Percentiles rank a stretch among this genome's conserved stretches.
These are phyloP conservation scores for Tribolium castaneum DNA, from an alignment of 1,140 invertebrate genomes.

Conservation along the genomic window DNA sequence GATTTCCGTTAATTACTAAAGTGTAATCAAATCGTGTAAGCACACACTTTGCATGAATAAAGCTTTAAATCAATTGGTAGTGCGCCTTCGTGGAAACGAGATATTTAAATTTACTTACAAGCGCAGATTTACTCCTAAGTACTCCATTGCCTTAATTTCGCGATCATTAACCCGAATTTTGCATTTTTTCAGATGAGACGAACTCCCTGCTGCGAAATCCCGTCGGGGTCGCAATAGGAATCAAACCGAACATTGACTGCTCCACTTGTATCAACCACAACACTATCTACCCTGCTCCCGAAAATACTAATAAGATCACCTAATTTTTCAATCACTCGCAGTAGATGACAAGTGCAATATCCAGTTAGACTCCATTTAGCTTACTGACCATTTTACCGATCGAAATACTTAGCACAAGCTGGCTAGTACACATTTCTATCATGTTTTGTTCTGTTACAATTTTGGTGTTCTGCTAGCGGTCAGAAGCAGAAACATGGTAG, in stretches of 20 bases:
- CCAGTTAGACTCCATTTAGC: background rate
- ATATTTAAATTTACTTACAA: constrained; percentile 36
- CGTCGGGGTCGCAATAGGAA: constrained; percentile 21
- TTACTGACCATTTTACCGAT: too few relatives aligned
- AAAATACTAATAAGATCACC: constrained; percentile 37
- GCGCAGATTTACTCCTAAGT: constrained; percentile 3
- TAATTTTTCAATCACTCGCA: background rate
- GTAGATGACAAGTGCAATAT: constrained; percentile 35
- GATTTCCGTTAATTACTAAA: constrained; percentile 57
- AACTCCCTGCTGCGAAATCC: background rate
- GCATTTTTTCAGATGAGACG: constrained; percentile 36
- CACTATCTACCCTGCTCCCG: constrained; percentile 1
- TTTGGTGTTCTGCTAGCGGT: background rate
- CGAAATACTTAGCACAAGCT: too few relatives aligned
- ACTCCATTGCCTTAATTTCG: background rate
- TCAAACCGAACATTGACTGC: constrained; percentile 38
- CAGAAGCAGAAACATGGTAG: background rate
- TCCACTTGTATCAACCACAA: constrained; percentile 38
- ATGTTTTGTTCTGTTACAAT: too few relatives aligned
- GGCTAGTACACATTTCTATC: too few relatives aligned
- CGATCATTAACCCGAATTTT: background rate
- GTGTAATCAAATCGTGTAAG: constrained; percentile 57
- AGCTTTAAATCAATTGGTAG: constrained; percentile 33
- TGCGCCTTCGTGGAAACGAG: constrained; percentile 2
- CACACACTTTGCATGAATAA: constrained; percentile 47